phyloP scores from a whole-genome alignment of 2,888 invertebrate species.

The Clivina fossor region DNA sequence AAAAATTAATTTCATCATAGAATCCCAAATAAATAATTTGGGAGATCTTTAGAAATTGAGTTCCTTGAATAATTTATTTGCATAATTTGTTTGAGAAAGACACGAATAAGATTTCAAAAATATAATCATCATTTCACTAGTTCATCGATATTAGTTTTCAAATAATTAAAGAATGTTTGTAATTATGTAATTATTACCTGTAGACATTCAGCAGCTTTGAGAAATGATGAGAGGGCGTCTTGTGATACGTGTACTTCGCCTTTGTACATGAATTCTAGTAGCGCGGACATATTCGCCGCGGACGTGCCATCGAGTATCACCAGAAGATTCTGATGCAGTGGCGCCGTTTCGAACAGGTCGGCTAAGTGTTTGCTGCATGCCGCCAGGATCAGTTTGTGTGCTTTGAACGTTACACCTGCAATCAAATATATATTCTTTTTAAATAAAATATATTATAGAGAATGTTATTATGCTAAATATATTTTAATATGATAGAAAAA shows the following conservation, averaged over 20 bases:
- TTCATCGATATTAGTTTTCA: neutral
- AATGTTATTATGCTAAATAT: no score
- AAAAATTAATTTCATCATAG: no score
- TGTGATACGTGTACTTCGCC: constrained; percentile 92
- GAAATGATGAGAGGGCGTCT: constrained; percentile 86
- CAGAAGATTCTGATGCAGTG: constrained; percentile 76
- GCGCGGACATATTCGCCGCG: constrained; percentile 86
- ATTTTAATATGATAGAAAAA: no score
- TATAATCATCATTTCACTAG: no score
- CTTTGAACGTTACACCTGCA: constrained; percentile 86
- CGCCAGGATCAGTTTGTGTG: constrained; percentile 87
- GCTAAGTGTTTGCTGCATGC: constrained; percentile 93
- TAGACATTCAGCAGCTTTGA: constrained; percentile 87
- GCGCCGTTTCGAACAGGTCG: constrained; percentile 86
- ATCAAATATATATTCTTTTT: no score
- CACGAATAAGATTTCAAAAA: no score
- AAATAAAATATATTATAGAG: no score
- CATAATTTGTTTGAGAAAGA: no score
- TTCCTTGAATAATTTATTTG: no score
- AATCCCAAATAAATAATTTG: no score
- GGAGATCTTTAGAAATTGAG: no score
- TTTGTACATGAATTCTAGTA: constrained; percentile 92
- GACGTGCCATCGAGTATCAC: constrained; percentile 89
- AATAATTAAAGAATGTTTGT: neutral
- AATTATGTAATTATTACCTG: constrained; percentile 63